A percentile compares a stretch with the other conserved stretches of the same genome.
Conservation (phyloP, 64 coral and sea anemone genomes). For the Catalaphyllia jardinei region DNA sequence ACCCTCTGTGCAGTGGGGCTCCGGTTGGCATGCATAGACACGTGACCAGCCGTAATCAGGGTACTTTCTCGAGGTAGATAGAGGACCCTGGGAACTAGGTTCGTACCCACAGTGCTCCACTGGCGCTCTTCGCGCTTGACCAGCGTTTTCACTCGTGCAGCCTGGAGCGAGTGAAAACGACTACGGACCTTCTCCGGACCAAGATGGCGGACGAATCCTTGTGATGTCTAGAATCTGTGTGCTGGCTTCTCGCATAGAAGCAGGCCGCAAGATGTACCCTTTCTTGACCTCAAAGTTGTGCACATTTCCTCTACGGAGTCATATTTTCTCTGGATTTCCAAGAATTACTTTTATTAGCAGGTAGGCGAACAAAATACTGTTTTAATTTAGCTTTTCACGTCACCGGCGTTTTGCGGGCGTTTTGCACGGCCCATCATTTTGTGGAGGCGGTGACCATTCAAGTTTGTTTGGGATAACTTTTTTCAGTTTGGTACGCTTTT, state of each 20-base stretch:
- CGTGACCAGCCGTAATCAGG: no score
- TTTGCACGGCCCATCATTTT: no score
- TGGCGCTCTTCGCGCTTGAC: no score
- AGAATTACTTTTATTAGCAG: neutral
- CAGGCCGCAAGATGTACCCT: slow-evolving; percentile 1
- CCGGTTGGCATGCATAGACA: no score
- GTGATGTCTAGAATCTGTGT: neutral
- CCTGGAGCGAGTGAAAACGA: neutral
- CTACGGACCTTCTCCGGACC: no score
- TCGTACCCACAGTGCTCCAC: neutral
- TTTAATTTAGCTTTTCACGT: neutral
- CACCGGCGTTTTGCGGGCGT: no score
- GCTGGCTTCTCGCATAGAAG: neutral
- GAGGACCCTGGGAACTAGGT: no score
- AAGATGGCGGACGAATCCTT: slow-evolving; percentile 11
- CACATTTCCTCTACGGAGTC: neutral
- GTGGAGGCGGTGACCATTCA: no score
- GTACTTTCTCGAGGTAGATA: no score
- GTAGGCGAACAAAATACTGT: neutral
- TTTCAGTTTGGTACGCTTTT: no score
- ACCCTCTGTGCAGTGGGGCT: no score
- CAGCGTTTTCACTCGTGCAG: neutral
- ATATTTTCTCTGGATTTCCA: neutral
- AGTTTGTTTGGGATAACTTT: no score
- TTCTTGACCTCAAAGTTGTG: neutral